Percentiles rank a stretch among this genome's conserved stretches.
phyloP scores from a whole-genome alignment of 2,888 invertebrate species.

The Lamproptera curius region DNA sequence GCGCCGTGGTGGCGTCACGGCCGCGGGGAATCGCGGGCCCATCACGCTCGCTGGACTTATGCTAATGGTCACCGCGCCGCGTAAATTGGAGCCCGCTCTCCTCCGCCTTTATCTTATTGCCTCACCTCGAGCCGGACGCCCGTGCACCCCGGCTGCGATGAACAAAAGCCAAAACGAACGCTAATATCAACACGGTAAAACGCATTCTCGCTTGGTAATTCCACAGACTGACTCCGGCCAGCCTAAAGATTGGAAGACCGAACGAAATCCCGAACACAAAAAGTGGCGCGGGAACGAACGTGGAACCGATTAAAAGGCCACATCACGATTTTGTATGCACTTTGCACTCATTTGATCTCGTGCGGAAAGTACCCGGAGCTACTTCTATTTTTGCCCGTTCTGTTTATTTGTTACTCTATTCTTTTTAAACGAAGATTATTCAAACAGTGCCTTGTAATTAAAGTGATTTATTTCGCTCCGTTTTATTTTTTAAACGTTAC shows the following conservation, averaged over 20 bases:
- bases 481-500: conserved; percentile 21
- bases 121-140: conserved; percentile 43
- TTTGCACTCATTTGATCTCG: conserved; percentile 73
- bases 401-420: too few species aligned
- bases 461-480: conserved; percentile 36
- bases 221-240: conserved; percentile 46
- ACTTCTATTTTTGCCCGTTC: too few species aligned
- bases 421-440: conserved; percentile 62
- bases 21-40: conserved; percentile 50
- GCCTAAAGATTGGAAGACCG: conserved; percentile 59
- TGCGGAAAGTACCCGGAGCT: conserved; percentile 48
- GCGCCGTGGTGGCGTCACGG: conserved; percentile 31
- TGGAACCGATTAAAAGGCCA: conserved; percentile 76
- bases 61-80: conserved; percentile 71
- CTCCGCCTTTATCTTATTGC: conserved; percentile 74
- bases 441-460: conserved; percentile 64
- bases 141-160: conserved; percentile 31
- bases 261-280: conserved; percentile 75
- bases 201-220: conserved; percentile 40
- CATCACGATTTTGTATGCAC: conserved; percentile 78
- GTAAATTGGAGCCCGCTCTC: conserved; percentile 73
- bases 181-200: conserved; percentile 46
- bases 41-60: conserved; percentile 71
- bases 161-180: conserved; percentile 39
- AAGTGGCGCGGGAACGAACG: conserved; percentile 72